Evolutionary conservation across 1,140 invertebrate species (phyloP).

Genomic region (Wiebesia pumilae): DNA sequence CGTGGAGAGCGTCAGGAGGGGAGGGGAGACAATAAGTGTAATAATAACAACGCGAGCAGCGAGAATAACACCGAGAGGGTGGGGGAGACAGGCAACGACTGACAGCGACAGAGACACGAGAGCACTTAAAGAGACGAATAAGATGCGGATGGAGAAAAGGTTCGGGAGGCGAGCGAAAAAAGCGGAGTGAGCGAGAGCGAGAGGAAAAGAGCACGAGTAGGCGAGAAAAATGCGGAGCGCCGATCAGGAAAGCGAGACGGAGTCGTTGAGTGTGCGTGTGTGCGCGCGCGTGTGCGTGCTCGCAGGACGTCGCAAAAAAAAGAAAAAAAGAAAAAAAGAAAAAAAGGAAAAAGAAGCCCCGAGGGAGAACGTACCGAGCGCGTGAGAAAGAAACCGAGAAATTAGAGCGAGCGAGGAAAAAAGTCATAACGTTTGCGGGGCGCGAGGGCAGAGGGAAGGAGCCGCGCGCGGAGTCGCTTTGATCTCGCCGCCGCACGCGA

Average conservation of each 20-base stretch:
- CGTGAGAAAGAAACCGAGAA: slow-evolving; percentile 50
- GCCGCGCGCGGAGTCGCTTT: slow-evolving; percentile 63
- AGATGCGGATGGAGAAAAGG: neutral
- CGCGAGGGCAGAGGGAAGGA: neutral
- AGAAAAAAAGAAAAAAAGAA: no score
- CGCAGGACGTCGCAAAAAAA: neutral
- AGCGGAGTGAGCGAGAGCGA: neutral
- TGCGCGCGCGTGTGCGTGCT: no score
- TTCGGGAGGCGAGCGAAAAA: neutral
- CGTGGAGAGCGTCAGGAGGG: neutral
- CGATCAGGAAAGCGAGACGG: neutral
- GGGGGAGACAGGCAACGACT: neutral
- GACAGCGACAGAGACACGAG: neutral
- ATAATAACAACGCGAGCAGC: slow-evolving; percentile 4
- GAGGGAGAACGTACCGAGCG: neutral
- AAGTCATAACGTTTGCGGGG: slow-evolving; percentile 35
- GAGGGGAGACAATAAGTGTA: slow-evolving; percentile 11
- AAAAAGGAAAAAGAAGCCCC: slow-evolving; percentile 33
- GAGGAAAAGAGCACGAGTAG: slow-evolving; percentile 3
- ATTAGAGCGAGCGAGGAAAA: slow-evolving; percentile 52
- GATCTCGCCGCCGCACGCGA: slow-evolving; percentile 73
- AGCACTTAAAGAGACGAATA: slow-evolving; percentile 14
- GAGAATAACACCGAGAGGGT: neutral
- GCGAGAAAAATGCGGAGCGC: neutral
- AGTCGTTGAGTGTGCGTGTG: neutral